Evolutionary conservation across 35 echinoderm and acorn worm genomes (phyloP).

Genomic region (Lytechinus variegatus): DNA sequence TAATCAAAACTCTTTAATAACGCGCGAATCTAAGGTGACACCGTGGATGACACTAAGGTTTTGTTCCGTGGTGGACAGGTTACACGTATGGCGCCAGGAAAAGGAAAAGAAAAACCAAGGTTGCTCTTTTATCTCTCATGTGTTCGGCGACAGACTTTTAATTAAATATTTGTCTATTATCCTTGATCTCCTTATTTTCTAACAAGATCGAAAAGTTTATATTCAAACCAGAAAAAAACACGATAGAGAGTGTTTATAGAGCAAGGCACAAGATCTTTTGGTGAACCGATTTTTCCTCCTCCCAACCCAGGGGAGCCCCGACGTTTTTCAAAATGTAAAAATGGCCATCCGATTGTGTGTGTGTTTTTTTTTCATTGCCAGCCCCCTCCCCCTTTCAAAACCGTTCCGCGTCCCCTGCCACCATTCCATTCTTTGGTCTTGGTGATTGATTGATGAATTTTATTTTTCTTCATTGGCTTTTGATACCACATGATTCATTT

Average conservation of each 20-base stretch:
- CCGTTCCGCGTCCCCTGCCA: too few species aligned
- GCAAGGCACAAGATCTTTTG: not conserved
- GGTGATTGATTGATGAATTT: too few species aligned
- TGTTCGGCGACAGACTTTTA: constrained; percentile 40
- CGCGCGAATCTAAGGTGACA: constrained; percentile 37
- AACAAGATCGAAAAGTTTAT: not conserved
- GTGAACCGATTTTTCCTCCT: not conserved
- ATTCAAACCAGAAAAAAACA: not conserved
- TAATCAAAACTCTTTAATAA: constrained; percentile 54
- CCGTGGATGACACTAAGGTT: not conserved
- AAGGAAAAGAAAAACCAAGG: constrained; percentile 26
- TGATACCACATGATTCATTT: too few species aligned
- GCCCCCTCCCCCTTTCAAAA: too few species aligned
- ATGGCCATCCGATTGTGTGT: too few species aligned
- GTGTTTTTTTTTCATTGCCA: too few species aligned
- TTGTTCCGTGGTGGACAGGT: not conserved
- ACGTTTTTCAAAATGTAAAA: too few species aligned
- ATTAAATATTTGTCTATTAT: constrained; percentile 17
- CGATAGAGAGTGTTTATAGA: not conserved
- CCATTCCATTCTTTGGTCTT: too few species aligned
- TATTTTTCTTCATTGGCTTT: too few species aligned
- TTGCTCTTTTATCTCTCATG: not conserved
- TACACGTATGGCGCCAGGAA: not conserved
- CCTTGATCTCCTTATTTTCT: not conserved
- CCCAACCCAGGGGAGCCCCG: not conserved